Evolutionary conservation across 2,113 vertebrate species (phyloP).

Genomic region (Trematocara macrostoma): DNA sequence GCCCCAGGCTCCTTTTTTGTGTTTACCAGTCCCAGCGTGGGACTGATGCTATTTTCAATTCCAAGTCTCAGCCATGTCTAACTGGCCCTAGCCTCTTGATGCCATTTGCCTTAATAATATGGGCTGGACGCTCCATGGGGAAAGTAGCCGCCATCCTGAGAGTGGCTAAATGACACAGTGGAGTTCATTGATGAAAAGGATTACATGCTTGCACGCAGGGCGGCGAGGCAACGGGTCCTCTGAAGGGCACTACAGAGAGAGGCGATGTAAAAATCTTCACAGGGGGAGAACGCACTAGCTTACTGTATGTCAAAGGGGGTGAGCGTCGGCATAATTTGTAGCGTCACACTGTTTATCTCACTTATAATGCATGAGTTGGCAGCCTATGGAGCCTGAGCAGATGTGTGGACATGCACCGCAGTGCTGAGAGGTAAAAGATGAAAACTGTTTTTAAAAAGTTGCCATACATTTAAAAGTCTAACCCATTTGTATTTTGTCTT

Average conservation of each 20-base stretch:
- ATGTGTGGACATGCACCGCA: neutral
- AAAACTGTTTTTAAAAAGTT: neutral
- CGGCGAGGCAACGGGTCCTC: slow-evolving; percentile 17
- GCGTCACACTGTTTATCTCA: slow-evolving; percentile 22
- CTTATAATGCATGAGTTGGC: neutral
- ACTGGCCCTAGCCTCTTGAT: slow-evolving; percentile 53
- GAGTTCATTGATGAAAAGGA: slow-evolving; percentile 72
- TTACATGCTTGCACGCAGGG: slow-evolving; percentile 52
- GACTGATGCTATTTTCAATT: slow-evolving; percentile 70
- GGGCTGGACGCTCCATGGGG: slow-evolving; percentile 60
- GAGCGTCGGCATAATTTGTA: slow-evolving; percentile 11
- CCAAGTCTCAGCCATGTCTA: slow-evolving; percentile 59
- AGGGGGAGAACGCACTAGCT: neutral
- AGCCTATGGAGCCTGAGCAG: neutral
- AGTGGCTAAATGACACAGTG: slow-evolving; percentile 68
- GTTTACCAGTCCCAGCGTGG: slow-evolving; percentile 67
- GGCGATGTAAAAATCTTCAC: slow-evolving; percentile 20
- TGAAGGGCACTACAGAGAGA: slow-evolving; percentile 59
- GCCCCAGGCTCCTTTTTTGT: slow-evolving; percentile 55
- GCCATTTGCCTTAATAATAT: slow-evolving; percentile 70
- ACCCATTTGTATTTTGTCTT: neutral
- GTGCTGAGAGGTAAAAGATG: neutral
- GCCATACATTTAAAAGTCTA: neutral
- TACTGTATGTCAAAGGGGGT: slow-evolving; percentile 22
- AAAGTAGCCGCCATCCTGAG: slow-evolving; percentile 58